Base-by-base conservation (phyloP, 2,888 invertebrate species). In the Xestoiulus laeticollis region DNA sequence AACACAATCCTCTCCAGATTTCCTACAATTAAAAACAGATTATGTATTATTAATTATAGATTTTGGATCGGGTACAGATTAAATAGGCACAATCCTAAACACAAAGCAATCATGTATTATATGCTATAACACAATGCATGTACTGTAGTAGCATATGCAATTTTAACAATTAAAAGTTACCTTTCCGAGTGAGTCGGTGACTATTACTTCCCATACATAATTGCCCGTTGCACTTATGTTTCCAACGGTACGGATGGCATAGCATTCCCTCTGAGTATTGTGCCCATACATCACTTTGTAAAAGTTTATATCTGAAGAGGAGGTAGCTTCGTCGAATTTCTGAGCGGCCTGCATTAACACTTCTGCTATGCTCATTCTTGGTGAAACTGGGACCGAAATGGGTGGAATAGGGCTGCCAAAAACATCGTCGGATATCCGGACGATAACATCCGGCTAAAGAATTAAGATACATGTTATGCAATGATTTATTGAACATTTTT, bases 371-470 rank as follows among this genome's bases (percentile, higher is more conserved):
- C 85, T 43, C 85, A 85, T 87, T 53, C 85, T 33, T 10, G 87
- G 87, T n/a, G 85, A 83, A 8, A 87, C 85, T 19, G 53, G 48
- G n/a, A 87, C 85, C 14, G 87, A 30, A 26, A 87, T 32, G 3
- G 84, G 30, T 43, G 87, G 32, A 4, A 85, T 26, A 32, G 85
- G 85, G 4, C 30, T 85, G 33, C 26, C 48, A n/a, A 84, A 87
- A 30, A 33, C 53, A 16, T 44, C 85, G 12, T 85, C 87, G 32
- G 22, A 38, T 26, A 87, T 87, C 38, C 30, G 84, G 19, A 87
- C 87, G 1, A 38, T 87, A n/a, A 48, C 87, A 53, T 87, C 87
- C 14, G 85, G 82, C 87, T 87, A 16, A 10, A 68, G 6, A 26
- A 68, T 68, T 26, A 1, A 8, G 8, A 38, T 38, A 38, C 8